phyloP scores from a whole-genome alignment of 2,888 invertebrate species.

The Pachycephus smyrnensis region DNA sequence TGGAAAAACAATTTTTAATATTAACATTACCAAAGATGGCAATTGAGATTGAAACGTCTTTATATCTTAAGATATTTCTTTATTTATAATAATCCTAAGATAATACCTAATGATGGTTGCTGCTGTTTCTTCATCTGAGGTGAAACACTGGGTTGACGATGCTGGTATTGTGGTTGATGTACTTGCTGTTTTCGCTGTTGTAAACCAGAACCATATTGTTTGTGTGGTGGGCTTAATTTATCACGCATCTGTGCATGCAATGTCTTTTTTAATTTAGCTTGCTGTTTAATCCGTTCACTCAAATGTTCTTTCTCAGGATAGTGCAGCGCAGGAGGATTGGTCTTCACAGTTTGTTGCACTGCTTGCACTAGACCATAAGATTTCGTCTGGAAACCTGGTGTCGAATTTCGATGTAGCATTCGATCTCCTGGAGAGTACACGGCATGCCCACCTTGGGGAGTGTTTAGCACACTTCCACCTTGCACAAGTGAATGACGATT shows the following conservation, averaged over 20 bases:
- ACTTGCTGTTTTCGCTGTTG: slow-evolving; percentile 50
- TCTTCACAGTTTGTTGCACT: slow-evolving; percentile 31
- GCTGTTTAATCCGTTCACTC: slow-evolving; percentile 54
- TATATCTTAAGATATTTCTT: not conserved
- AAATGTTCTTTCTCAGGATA: slow-evolving; percentile 50
- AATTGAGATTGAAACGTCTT: not conserved
- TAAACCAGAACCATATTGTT: slow-evolving; percentile 10
- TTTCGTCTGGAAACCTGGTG: slow-evolving; percentile 8
- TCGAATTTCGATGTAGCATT: slow-evolving; percentile 36
- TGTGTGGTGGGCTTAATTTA: slow-evolving; percentile 15
- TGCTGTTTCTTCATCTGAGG: slow-evolving; percentile 35
- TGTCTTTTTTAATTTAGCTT: slow-evolving; percentile 47
- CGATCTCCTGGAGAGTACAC: slow-evolving; percentile 28
- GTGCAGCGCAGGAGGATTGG: slow-evolving; percentile 25
- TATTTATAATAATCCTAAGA: not conserved
- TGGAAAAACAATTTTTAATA: not conserved
- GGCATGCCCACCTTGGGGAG: slow-evolving; percentile 6
- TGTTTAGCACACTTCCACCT: not conserved
- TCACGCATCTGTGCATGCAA: slow-evolving; percentile 21
- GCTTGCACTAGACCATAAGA: not conserved
- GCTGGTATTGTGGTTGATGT: slow-evolving; percentile 29
- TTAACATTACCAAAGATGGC: not conserved
- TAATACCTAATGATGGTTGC: slow-evolving; percentile 44
- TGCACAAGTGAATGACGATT: slow-evolving; percentile 24
- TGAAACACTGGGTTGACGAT: slow-evolving; percentile 21